A percentile compares a stretch with the other conserved stretches of the same genome.
phyloP scores from a whole-genome alignment of 2,888 invertebrate genomes.

The Endomychus coccineus region DNA sequence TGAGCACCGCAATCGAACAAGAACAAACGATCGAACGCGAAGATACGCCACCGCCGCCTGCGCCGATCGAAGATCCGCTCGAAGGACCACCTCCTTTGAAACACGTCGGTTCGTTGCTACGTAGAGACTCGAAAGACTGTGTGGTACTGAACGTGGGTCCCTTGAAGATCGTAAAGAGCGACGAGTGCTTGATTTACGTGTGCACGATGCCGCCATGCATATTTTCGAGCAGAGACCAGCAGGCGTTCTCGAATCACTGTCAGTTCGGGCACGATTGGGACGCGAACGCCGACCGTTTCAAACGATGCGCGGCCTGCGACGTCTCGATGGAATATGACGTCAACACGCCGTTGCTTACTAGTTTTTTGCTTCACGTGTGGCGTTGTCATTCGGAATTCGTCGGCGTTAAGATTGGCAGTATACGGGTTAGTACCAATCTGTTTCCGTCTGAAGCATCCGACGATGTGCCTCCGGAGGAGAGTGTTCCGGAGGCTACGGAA shows the following conservation, averaged over 20 bases:
- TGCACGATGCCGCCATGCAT: slow-evolving; percentile 35
- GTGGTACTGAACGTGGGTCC: slow-evolving; percentile 23
- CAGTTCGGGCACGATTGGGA: slow-evolving; percentile 28
- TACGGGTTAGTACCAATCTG: slow-evolving; percentile 12
- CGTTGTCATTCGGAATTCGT: slow-evolving; percentile 21
- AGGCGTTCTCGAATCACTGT: slow-evolving; percentile 35
- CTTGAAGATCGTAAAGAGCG: slow-evolving; percentile 24
- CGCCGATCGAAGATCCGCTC: not conserved
- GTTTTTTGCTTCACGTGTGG: slow-evolving; percentile 26
- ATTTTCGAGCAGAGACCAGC: slow-evolving; percentile 29
- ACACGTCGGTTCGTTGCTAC: slow-evolving; percentile 6
- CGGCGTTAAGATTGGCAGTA: slow-evolving; percentile 8
- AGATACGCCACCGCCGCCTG: not conserved
- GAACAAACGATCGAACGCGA: slow-evolving; percentile 7
- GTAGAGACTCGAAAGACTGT: slow-evolving; percentile 3
- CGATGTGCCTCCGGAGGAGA: too few relatives aligned
- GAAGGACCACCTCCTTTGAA: slow-evolving; percentile 5
- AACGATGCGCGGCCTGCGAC: slow-evolving; percentile 17
- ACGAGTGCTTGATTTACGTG: slow-evolving; percentile 26
- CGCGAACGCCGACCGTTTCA: slow-evolving; percentile 8
- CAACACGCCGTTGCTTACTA: slow-evolving; percentile 16
- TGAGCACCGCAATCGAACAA: slow-evolving; percentile 18
- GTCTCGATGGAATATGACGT: slow-evolving; percentile 3
- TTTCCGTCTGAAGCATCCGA: slow-evolving; percentile 10
- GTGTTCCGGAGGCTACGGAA: too few relatives aligned